Base-by-base conservation (phyloP, 1,140 invertebrate genomes). In the Anastrepha ludens region DNA sequence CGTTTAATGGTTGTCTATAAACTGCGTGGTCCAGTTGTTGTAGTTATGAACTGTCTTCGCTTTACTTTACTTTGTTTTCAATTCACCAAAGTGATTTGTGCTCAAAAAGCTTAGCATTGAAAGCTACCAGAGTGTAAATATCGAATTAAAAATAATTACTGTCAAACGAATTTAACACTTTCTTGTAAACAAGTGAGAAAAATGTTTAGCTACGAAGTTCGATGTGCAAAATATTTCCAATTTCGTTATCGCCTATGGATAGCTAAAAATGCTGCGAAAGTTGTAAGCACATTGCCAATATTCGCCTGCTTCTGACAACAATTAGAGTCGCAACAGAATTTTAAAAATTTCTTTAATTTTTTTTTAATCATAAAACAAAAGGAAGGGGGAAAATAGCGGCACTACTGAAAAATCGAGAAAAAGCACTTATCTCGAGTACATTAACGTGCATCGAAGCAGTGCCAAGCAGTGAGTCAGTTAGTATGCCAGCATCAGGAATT, bases 391-490 rank as follows among this genome's bases (percentile, higher is more conserved):
- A 74, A 50, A 41, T 15, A 74, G 70, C 44, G 3, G 20, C 44
- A 74, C 39, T 50, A 29, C 15, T 50, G 44, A 44, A 41, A 41
- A 74, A 17, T 74, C 47, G 70, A 74, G 44, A 74, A 47, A 29
- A n/a, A 50, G 44, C 70, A 74, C 70, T 74, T 50, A 74, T 74
- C 44, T 74, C 39, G 44, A 74, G 41, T 74, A 74, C 70, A 74
- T 74, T 74, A 74, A 50, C 39, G 70, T 41, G 70, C 44, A 74
- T 47, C 47, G 70, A 74, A 47, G 70, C 47, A 74, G n/a, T 17
- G 70, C 70, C 41, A 74, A 74, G 29, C 70, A 47, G 70, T 74
- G 70, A 74, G 44, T 74, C 70, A 74, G 70, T 74, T 74, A 74
- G 70, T 74, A 11, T n/a, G 70, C 41, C 70, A 50, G 44, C 70